Evolutionary conservation across 2,797 vertebrate genomes (phyloP), one percentile per base, ranked within the genome.

Genomic region (Poecile montanus): DNA sequence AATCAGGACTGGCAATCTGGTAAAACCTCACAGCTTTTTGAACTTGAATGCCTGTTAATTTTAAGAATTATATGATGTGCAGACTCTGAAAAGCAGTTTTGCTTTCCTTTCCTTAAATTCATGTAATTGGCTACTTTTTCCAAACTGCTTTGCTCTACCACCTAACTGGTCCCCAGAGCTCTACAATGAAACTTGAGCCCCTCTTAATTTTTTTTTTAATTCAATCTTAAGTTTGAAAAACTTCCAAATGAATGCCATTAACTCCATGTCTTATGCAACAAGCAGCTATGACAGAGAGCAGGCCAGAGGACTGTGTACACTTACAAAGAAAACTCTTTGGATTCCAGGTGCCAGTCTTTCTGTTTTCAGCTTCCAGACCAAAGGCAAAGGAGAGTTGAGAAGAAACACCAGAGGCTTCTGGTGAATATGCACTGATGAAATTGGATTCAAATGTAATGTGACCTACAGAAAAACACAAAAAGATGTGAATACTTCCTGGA

Each of bases 341-440:
- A 99, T 91, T 87, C 97, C 98, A 62, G 70, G 91, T 77, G 98
- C 98, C 94, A 99, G 98, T 89, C 98, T 98, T 96, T 99, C 99
- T 17, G 98, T 98, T 98, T 98, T 98, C 92, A 99, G 96, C 96
- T 98, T 98, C 99, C 99, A 99, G 83, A 98, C 94, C 93, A 99
- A 90, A 6, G 98, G 98, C 89, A 98, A 97, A 11, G 98, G 98
- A 78, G 99, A 99, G 98, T 98, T 99, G 78, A 99, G 98, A 96
- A 99, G 97, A 79, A 99, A 99, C 93, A 98, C 99, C 78, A 99
- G 96, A 22, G 99, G 98, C 96, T 99, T 99, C 82, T 98, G 98
- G 97, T 99, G 99, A 95, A 98, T 97, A 85, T 98, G 96, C 83
- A 99, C 93, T 3, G 99, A 99, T 76, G 99, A 98, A 97, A 99